phyloP scores from a whole-genome alignment of 2,797 vertebrate genomes.

The Mionectes olivaceus region DNA sequence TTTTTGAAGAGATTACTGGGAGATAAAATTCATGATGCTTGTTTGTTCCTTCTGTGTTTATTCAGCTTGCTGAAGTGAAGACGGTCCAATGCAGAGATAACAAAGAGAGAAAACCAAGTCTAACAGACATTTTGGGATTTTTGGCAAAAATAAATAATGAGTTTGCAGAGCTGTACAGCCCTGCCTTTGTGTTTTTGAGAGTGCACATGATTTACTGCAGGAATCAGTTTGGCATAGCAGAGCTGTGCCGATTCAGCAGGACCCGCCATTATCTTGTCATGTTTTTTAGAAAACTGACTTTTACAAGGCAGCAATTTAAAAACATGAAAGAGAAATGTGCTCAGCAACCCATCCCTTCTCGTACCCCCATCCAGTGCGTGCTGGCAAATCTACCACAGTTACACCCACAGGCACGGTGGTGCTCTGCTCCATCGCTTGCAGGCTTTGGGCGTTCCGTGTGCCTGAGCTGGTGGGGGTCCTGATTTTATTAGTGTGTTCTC shows the following conservation, averaged over 20 bases:
- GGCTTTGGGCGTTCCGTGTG: not conserved
- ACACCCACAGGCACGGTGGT: accelerated
- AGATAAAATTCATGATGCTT: not conserved
- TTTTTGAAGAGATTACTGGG: not conserved
- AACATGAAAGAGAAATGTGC: slow-evolving; percentile 36
- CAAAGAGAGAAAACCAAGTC: not conserved
- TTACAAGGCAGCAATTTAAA: slow-evolving; percentile 46
- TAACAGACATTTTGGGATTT: not conserved
- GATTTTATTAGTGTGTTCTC: not conserved
- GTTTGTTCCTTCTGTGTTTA: not conserved
- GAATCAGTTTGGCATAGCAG: not conserved
- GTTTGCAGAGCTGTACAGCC: not conserved
- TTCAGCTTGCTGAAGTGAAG: not conserved
- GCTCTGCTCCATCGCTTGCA: accelerated
- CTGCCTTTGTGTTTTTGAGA: slow-evolving; percentile 31
- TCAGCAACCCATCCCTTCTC: not conserved
- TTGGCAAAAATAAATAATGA: not conserved
- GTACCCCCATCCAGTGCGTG: not conserved
- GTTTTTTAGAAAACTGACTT: slow-evolving; percentile 41
- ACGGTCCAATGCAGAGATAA: not conserved
- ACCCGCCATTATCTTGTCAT: slow-evolving; percentile 29
- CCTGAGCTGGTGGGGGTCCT: not conserved
- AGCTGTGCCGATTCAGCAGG: slow-evolving; percentile 3
- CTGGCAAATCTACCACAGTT: slow-evolving; percentile 1
- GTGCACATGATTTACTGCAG: slow-evolving; percentile 20